Conservation (phyloP, 2,888 invertebrate species). For the Nomada fabriciana region DNA sequence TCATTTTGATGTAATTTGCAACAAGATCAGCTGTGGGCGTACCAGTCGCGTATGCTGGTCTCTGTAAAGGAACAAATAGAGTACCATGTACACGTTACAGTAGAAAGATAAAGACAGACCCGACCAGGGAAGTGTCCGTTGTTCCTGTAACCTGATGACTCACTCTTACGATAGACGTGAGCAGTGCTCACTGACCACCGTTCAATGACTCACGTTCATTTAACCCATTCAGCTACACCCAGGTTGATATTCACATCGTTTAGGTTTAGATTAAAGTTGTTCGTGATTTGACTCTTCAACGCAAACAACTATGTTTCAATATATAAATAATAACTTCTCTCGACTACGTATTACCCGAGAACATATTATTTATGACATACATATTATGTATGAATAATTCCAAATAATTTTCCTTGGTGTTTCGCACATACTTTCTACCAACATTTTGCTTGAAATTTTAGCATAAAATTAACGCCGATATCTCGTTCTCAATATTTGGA, state of each 20-base stretch:
- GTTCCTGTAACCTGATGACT: constrained; percentile 56
- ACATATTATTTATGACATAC: background rate
- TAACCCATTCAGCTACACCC: constrained; percentile 28
- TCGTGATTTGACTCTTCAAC: background rate
- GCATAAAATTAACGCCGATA: background rate
- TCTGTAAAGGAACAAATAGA: constrained; percentile 51
- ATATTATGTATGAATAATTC: no score
- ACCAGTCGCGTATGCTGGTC: constrained; percentile 47
- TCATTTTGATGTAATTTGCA: no score
- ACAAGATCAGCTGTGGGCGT: background rate
- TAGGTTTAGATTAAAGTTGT: background rate
- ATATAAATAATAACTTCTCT: background rate
- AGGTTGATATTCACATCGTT: background rate
- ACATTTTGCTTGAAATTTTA: background rate
- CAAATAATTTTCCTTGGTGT: background rate
- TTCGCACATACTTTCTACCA: background rate
- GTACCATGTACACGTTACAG: constrained; percentile 14
- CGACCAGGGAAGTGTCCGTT: constrained; percentile 53
- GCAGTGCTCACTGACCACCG: constrained; percentile 25
- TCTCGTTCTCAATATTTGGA: background rate
- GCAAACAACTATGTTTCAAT: no score
- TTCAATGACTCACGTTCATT: constrained; percentile 53
- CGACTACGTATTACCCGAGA: background rate
- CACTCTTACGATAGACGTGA: constrained; percentile 16
- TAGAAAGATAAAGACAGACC: constrained; percentile 38